Base-by-base conservation (phyloP, 2,113 vertebrate genomes). In the Pollimyrus isidori region DNA sequence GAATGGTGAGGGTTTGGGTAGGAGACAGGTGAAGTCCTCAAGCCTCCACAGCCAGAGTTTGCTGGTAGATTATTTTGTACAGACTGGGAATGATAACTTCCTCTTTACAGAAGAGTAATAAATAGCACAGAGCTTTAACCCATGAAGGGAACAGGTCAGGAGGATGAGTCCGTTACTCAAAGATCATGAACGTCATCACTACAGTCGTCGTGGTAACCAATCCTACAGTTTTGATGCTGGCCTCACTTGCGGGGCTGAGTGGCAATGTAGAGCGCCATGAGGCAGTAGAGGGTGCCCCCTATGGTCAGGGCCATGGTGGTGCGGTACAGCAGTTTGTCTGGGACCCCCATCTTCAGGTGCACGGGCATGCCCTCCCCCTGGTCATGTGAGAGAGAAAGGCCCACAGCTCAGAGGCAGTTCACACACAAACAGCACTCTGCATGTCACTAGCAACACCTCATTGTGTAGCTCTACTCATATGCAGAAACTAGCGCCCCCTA, bases 281-380 rank as follows among this genome's bases (percentile, higher is more conserved):
- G 93, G 90, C 97, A 98, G 94, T 99, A 99, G 92, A 97, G 92
- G 90, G 96, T 95, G 89, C 98, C 98, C 42, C 98, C 98, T 76
- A 99, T 42, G 0, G 98, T 98, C 89, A 99, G 96, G 62, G 97
- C 98, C 98, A 99, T 98, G 45, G 98, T 99, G 95, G 97, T 99
- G 94, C 98, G 97, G 94, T 99, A 96, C 19, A 97, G 96, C 92
- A 97, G 94, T 69, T 90, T 94, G 90, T 97, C 96, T 0, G 96
- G 95, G 90, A 96, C 88, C 58, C 96, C 96, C 46, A 94, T 90
- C 86, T 97, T 97, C 93, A 97, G 93, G 93, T 97, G 95, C 46
- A 97, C 90, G 26, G 96, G 97, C 52, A 96, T 50, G 0, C 96
- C 96, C 15, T 97, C 96, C 1, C 96, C 96, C 96, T 95, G 93